Evolutionary conservation across 2,113 vertebrate species (phyloP), one percentile per base, ranked within the genome.

Genomic region (Dascyllus trimaculatus): DNA sequence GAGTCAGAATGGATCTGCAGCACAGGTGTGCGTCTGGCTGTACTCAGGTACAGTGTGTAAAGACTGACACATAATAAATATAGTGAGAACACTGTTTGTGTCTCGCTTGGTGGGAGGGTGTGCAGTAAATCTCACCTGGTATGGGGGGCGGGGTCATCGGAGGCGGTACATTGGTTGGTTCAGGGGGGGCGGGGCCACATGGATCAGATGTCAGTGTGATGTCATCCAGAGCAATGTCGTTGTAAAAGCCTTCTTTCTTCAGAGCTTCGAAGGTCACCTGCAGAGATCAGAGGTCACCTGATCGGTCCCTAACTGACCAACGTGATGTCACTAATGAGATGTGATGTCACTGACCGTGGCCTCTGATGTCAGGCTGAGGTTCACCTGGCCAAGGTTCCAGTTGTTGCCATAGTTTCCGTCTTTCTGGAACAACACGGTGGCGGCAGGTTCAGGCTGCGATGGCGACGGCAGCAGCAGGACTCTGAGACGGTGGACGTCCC

Each of bases 371-470:
- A 95, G 89, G 62, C 96, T 95, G 73, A 99, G 85, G 48, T 94
- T 96, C 78, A 96, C 82, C 93, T 98, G 97, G 40, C 96, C 98
- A 5, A 95, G 95, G 87, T 96, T 95, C 98, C 98, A 99, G 59
- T 71, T 91, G 62, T 96, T 83, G 2, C 98, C 98, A 85, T 97
- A 98, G 91, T 98, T 96, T 65, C 97, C 96, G 58, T 96, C 93
- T 88, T 88, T 97, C 78, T 94, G 73, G 13, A 98, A 98, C 67
- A 96, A 4, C 0, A 90, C 71, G 3, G 89, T 93, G 69, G 82
- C 74, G 0, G 3, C 3, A 1, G 29, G 1, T 3, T 62, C 9
- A 0, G 29, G 19, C 19, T 21, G 38, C 2, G 26, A 40, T 1
- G 54, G 19, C 11, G 82, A 84, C 10, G 22, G 0, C 1, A 52